Evolutionary conservation across 2,113 vertebrate genomes (phyloP).

Genomic region (Corydoras sp.): DNA sequence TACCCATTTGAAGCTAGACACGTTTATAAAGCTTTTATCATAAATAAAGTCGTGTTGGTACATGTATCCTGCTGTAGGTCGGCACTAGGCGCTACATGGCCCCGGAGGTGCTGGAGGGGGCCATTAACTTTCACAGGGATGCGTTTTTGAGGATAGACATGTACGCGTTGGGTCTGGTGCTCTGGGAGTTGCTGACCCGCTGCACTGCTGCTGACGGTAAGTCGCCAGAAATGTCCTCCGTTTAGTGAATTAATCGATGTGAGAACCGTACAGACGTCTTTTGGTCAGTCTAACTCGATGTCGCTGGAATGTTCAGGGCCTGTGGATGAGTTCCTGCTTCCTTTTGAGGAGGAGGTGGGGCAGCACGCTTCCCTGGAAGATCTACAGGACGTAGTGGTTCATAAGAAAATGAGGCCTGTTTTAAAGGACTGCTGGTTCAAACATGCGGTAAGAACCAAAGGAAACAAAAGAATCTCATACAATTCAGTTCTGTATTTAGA

Average conservation of each 20-base stretch:
- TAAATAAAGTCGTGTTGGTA: too few relatives aligned
- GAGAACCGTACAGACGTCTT: background rate
- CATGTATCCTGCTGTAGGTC: conserved; percentile 65
- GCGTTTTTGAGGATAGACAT: conserved; percentile 97
- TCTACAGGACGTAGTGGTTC: conserved; percentile 96
- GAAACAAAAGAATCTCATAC: too few relatives aligned
- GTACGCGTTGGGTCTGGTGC: conserved; percentile 93
- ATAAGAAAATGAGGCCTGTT: conserved; percentile 96
- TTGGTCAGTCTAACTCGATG: background rate
- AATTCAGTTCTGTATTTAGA: too few relatives aligned
- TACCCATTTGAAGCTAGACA: too few relatives aligned
- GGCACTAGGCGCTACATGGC: conserved; percentile 97
- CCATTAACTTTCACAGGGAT: conserved; percentile 97
- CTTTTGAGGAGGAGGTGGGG: conserved; percentile 95
- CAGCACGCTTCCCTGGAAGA: conserved; percentile 96
- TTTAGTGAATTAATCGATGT: too few relatives aligned
- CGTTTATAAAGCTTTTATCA: too few relatives aligned
- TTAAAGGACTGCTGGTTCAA: conserved; percentile 96
- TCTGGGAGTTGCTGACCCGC: conserved; percentile 93
- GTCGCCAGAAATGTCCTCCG: conserved; percentile 37
- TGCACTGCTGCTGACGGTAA: conserved; percentile 86
- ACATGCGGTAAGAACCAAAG: conserved; percentile 71
- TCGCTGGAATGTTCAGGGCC: conserved; percentile 64
- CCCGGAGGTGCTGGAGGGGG: conserved; percentile 95
- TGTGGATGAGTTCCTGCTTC: conserved; percentile 90